Evolutionary conservation across 1,140 invertebrate species (phyloP), one percentile per base, ranked within the genome.

Genomic region (Cataglyphis hispanica): DNA sequence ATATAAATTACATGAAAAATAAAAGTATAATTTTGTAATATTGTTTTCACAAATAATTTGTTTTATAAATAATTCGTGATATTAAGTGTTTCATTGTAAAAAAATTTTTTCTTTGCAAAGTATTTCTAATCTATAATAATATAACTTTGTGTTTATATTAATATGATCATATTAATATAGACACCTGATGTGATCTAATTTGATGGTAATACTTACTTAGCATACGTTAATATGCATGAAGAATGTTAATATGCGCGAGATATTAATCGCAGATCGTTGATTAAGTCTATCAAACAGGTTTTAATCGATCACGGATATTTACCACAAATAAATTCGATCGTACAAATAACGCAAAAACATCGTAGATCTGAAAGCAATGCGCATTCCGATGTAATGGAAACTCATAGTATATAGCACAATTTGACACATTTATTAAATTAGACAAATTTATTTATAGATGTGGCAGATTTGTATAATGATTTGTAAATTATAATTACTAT

Each of bases 301-400:
- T 13, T 69, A 69, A 80, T 40, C 31, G n/a, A 31, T 69, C 13
- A 22, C 61, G 13, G 25, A 80, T 37, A 70, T 0, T 56, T 22
- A 19, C 10, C 4, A 10, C 31, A 11, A 58, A 80, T 34, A 34
- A 13, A 19, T 10, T 46, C 3, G 7, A 40, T 58, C 27, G 6
- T 19, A 11, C 31, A 58, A 8, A 40, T 58, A 25, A 77, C 27
- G 13, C 43, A 66, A 66, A 50, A 56, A 67, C 5, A 53, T 40
- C 6, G 1, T 22, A 43, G 1, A 70, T 27, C 5, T 43, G 7
- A 83, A 34, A 31, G 8, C n/a, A 31, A 31, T 27, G 27, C 13
- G 16, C n/a, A 13, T 22, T 56, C 8, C 58, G 50, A 81, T 31
- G 34, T 72, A 72, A 81, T 58, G n/a, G 11, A 25, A 40, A 58